These are phyloP conservation scores for Anhinga rufa DNA, from an alignment of 2,113 vertebrate genomes.

Conservation along the genomic window DNA sequence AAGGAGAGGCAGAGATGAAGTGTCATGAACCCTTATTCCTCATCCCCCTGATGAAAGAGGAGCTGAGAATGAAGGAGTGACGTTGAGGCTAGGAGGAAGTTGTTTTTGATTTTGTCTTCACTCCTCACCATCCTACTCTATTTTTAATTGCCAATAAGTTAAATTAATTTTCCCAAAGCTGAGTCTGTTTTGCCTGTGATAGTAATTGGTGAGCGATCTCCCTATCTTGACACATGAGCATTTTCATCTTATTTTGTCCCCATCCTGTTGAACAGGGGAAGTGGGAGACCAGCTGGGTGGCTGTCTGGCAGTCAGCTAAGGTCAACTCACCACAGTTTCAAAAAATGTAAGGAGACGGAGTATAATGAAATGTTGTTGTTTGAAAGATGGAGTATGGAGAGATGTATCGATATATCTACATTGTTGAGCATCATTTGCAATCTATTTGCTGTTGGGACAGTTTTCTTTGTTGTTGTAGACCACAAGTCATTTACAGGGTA, in stretches of 20 bases:
- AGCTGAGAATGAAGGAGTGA: not conserved
- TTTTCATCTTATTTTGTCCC: not conserved
- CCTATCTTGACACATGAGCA: not conserved
- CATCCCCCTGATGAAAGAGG: not conserved
- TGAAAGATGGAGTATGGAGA: not conserved
- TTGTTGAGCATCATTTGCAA: not conserved
- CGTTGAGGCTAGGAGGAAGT: not conserved
- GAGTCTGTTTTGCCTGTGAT: not conserved
- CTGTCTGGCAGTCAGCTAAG: not conserved
- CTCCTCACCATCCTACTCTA: not conserved
- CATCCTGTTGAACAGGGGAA: not conserved
- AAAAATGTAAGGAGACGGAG: not conserved
- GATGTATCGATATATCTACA: not conserved
- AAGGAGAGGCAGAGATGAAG: rapidly evolving
- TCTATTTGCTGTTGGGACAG: not conserved
- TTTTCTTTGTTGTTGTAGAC: not conserved
- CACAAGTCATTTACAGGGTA: not conserved
- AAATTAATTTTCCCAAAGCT: not conserved
- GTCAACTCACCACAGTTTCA: not conserved
- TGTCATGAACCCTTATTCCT: not conserved
- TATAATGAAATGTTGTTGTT: not conserved
- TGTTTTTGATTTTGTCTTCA: not conserved
- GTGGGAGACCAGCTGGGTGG: not conserved
- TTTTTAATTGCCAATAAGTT: not conserved
- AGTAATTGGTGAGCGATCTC: not conserved